These are phyloP conservation scores for Micropterix aruncella DNA, from an alignment of 2,888 invertebrate species.

Conservation along the genomic window DNA sequence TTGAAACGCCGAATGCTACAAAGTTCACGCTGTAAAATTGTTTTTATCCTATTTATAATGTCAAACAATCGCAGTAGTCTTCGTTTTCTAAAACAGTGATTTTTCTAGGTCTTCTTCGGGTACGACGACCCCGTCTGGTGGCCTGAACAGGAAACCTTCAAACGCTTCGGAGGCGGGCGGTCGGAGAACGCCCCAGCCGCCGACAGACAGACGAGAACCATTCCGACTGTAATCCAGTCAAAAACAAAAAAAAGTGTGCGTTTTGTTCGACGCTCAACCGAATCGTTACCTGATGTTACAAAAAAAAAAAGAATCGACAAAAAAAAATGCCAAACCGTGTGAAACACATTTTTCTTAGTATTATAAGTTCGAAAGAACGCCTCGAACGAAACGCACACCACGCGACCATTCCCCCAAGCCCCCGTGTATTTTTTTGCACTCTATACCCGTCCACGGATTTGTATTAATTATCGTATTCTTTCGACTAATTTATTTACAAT, in stretches of 20 bases:
- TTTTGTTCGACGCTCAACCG: too few relatives aligned
- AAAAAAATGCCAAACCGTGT: not conserved
- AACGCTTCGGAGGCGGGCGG: conserved; percentile 46
- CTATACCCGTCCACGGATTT: not conserved
- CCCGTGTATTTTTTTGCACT: not conserved
- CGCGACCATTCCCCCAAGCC: not conserved
- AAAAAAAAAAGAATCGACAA: not conserved
- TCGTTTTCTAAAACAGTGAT: too few relatives aligned
- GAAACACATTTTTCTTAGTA: not conserved
- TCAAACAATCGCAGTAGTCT: too few relatives aligned
- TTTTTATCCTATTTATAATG: too few relatives aligned
- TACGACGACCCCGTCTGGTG: conserved; percentile 64
- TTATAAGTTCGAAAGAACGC: not conserved
- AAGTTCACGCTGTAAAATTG: too few relatives aligned
- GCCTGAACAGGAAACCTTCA: conserved; percentile 50
- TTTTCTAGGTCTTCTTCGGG: conserved; percentile 15
- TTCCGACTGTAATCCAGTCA: conserved; percentile 49
- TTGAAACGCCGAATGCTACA: too few relatives aligned
- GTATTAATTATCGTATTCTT: not conserved
- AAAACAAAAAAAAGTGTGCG: not conserved
- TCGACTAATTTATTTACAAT: not conserved
- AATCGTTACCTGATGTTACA: not conserved
- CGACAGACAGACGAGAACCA: conserved; percentile 47
- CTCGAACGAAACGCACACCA: not conserved
- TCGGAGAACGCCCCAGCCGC: conserved; percentile 34